Conservation (phyloP, 1,140 invertebrate genomes). For the Drosophila pallidifrons region DNA sequence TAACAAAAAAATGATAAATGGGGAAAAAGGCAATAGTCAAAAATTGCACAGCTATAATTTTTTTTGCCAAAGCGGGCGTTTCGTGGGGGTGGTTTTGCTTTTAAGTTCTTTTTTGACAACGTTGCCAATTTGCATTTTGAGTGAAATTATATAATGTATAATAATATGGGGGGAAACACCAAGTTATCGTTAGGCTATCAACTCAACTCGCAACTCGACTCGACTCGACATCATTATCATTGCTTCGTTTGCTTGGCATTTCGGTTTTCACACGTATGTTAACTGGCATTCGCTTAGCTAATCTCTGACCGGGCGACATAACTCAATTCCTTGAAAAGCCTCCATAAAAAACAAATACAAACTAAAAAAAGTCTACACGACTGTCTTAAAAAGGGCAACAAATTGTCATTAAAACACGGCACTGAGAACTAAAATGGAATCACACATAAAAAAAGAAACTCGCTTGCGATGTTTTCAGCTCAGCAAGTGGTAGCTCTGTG, state of each 20-base stretch:
- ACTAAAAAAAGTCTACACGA: conserved; percentile 9
- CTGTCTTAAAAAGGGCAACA: conserved; percentile 33
- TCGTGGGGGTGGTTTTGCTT: conserved; percentile 42
- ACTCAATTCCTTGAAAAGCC: conserved; percentile 47
- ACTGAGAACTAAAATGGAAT: conserved; percentile 20
- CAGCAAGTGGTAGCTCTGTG: conserved; percentile 2
- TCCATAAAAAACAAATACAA: conserved; percentile 31
- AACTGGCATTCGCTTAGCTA: conserved; percentile 24
- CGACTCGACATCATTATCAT: conserved; percentile 17
- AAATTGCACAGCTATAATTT: conserved; percentile 64
- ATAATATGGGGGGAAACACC: not conserved
- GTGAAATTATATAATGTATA: conserved; percentile 27
- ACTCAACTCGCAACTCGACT: not conserved
- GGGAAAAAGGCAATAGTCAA: conserved; percentile 49
- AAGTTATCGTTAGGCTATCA: not conserved
- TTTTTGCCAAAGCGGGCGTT: not conserved
- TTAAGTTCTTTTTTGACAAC: conserved; percentile 61
- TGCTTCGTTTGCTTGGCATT: not conserved
- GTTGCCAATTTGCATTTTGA: conserved; percentile 64
- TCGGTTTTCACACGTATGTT: conserved; percentile 11
- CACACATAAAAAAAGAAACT: not conserved
- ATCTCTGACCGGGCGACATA: conserved; percentile 35
- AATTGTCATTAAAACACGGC: conserved; percentile 41
- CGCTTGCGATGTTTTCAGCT: not conserved
- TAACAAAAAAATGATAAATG: conserved; percentile 62